Evolutionary conservation across 2,888 invertebrate species (phyloP), one percentile per base, ranked within the genome.

Genomic region (Aquatica leii): DNA sequence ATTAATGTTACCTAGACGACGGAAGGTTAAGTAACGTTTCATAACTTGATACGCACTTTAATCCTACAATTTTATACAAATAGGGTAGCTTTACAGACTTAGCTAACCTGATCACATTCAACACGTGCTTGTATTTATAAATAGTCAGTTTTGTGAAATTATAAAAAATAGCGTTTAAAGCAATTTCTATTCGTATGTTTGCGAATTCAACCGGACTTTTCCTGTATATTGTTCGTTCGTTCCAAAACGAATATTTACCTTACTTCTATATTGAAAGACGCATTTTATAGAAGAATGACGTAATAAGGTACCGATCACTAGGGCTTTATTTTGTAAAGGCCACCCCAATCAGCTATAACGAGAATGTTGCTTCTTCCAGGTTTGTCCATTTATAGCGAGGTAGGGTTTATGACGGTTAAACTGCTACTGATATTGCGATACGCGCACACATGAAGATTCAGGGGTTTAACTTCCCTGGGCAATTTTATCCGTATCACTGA

Each of bases 371-470:
- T 65, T 65, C 55, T 63, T 68, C 56, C 68, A 68, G 62, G 68
- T 66, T 62, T 66, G 66, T 68, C 66, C 69, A 66, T 69, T 67
- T 69, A 69, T 68, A 49, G 64, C 68, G 65, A 68, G 68, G 69
- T 67, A 69, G 62, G 66, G 67, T 71, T 70, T 71, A 69, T 66
- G 70, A 69, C 69, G 68, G 69, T 67, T 67, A 66, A 70, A 70
- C 68, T 66, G 71, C 63, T 68, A 60, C 66, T 68, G 69, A 70
- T 71, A 70, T 68, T 69, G 66, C 69, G 66, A 70, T 71, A 69
- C 67, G 67, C 67, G 61, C 65, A 69, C 65, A 69, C 67, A 65
- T 66, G 62, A 66, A 63, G 61, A 66, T 66, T 63, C 65, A 59
- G 48, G 61, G 59, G 59, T 63, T 65, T 66, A 62, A 66, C 59